These are phyloP conservation scores for Pica pica DNA, from an alignment of 2,113 vertebrate genomes.

Conservation along the genomic window DNA sequence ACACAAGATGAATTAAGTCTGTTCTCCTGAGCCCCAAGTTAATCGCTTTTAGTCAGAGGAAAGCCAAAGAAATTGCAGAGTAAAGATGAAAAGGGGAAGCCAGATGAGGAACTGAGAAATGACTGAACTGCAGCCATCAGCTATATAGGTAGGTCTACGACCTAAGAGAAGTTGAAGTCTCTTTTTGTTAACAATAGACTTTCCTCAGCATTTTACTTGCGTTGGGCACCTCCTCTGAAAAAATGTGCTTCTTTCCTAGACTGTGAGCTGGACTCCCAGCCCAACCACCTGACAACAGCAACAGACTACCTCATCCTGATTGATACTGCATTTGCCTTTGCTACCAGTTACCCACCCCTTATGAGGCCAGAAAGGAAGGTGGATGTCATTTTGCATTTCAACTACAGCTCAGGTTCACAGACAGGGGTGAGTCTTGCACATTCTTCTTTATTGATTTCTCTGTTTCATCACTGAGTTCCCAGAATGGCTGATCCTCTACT, in stretches of 20 bases:
- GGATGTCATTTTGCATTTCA: slow-evolving; percentile 79
- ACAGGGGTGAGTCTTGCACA: slow-evolving; percentile 45
- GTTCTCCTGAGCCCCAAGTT: background rate
- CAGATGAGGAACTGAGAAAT: background rate
- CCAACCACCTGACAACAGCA: slow-evolving; percentile 72
- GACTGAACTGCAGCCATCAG: background rate
- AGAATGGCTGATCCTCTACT: background rate
- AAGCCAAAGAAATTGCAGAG: background rate
- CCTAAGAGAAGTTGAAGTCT: background rate
- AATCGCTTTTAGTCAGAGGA: background rate
- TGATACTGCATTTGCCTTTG: slow-evolving; percentile 76
- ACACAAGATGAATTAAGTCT: background rate
- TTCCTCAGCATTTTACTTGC: background rate
- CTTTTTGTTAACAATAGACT: background rate
- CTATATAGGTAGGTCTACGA: background rate
- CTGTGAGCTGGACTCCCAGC: slow-evolving; percentile 72
- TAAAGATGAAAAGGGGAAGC: background rate
- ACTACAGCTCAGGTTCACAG: slow-evolving; percentile 75
- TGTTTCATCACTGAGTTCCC: background rate
- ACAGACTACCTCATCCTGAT: slow-evolving; percentile 68
- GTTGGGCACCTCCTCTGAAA: background rate
- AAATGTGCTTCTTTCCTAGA: slow-evolving; percentile 55
- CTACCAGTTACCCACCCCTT: slow-evolving; percentile 77
- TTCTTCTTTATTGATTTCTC: background rate
- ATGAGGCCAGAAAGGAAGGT: slow-evolving; percentile 70